Evolutionary conservation across 2,113 vertebrate genomes (phyloP).

Genomic region (Pavo muticus): DNA sequence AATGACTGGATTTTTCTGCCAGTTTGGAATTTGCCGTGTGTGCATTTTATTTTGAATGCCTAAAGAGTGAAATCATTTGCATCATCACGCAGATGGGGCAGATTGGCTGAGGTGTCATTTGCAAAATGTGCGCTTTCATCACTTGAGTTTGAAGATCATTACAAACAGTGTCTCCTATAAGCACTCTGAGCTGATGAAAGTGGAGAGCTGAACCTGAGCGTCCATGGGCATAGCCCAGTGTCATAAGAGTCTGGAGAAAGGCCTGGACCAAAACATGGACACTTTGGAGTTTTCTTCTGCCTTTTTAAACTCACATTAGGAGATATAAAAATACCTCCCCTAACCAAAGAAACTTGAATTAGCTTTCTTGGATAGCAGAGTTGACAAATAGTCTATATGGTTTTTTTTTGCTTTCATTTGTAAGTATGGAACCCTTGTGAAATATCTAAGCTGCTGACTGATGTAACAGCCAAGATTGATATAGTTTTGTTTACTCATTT

Average conservation of each 20-base stretch:
- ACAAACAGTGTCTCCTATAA: background rate
- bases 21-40: slow-evolving; percentile 69
- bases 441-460: slow-evolving; percentile 27
- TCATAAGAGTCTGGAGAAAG: background rate
- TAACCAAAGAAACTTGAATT: background rate
- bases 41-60: slow-evolving; percentile 67
- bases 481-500: slow-evolving; percentile 53
- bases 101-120: slow-evolving; percentile 62
- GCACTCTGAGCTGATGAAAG: background rate
- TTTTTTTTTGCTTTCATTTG: background rate
- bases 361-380: background rate
- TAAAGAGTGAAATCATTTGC: slow-evolving; percentile 60
- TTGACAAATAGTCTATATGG: background rate
- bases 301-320: background rate
- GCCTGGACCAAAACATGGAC: background rate
- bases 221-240: background rate
- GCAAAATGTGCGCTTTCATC: slow-evolving; percentile 32
- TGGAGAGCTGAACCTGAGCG: background rate
- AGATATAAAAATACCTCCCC: background rate
- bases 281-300: background rate
- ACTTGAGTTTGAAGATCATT: background rate
- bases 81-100: background rate
- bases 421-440: slow-evolving; percentile 9
- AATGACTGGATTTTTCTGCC: slow-evolving; percentile 75
- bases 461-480: slow-evolving; percentile 4